These are phyloP conservation scores for Epistrophella euchroma DNA, from an alignment of 2,888 invertebrate genomes.

Conservation along the genomic window DNA sequence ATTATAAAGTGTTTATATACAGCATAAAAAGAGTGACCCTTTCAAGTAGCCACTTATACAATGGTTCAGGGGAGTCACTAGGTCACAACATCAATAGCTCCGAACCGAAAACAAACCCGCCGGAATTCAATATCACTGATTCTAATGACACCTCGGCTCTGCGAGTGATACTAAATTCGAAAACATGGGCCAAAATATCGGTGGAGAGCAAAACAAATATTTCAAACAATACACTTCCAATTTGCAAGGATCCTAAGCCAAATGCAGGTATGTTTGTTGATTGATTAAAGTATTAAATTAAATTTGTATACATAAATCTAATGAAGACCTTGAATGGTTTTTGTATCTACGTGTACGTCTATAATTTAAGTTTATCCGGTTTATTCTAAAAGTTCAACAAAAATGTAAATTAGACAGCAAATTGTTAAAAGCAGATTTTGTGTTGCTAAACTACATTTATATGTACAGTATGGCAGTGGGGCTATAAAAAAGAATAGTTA, in stretches of 20 bases:
- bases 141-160: conserved; percentile 30
- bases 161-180: conserved; percentile 15
- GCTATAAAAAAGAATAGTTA: no score
- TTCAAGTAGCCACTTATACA: conserved; percentile 38
- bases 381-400: background rate
- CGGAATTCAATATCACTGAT: conserved; percentile 57
- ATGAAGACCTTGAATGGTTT: background rate
- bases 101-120: conserved; percentile 46
- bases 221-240: conserved; percentile 48
- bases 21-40: conserved; percentile 46
- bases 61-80: conserved; percentile 39
- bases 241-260: conserved; percentile 60
- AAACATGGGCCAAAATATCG: conserved; percentile 26
- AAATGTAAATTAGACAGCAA: background rate
- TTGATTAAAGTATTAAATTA: background rate
- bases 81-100: conserved; percentile 47
- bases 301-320: background rate
- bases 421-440: no score
- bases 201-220: conserved; percentile 36
- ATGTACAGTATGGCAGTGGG: no score
- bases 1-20: conserved; percentile 45
- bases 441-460: no score
- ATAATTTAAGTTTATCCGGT: background rate
- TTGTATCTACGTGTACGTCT: background rate
- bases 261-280: conserved; percentile 41